Evolutionary conservation across 2,888 invertebrate genomes (phyloP).

Genomic region (Plebejus anna): DNA sequence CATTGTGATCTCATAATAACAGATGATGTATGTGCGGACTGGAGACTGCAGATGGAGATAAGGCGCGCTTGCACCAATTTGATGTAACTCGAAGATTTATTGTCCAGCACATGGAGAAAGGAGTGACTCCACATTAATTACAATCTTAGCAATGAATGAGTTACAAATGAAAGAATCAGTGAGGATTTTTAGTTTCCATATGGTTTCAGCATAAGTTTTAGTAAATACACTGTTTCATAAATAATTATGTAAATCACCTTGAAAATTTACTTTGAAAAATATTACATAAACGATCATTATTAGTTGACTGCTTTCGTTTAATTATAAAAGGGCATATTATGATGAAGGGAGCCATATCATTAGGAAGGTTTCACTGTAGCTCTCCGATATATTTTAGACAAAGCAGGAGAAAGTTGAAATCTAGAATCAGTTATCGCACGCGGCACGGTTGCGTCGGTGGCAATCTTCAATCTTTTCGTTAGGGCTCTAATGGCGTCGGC

Average conservation of each 20-base stretch:
- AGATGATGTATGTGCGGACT: conserved; percentile 43
- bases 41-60: conserved; percentile 47
- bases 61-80: conserved; percentile 47
- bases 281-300: too few relatives aligned
- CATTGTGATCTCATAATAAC: conserved; percentile 47
- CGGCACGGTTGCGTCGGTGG: conserved; percentile 23
- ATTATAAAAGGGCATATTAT: neutral
- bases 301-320: too few relatives aligned
- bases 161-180: neutral
- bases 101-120: conserved; percentile 27
- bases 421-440: conserved; percentile 17
- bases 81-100: conserved; percentile 39
- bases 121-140: neutral
- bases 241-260: too few relatives aligned
- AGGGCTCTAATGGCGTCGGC: conserved; percentile 68
- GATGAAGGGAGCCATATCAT: neutral
- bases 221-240: too few relatives aligned
- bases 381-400: neutral
- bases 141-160: neutral
- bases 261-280: too few relatives aligned
- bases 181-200: neutral
- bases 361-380: neutral
- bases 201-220: neutral
- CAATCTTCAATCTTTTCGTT: conserved; percentile 40
- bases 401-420: conserved; percentile 15